Conservation (phyloP, 2,113 vertebrate species). For the Lathamus discolor region DNA sequence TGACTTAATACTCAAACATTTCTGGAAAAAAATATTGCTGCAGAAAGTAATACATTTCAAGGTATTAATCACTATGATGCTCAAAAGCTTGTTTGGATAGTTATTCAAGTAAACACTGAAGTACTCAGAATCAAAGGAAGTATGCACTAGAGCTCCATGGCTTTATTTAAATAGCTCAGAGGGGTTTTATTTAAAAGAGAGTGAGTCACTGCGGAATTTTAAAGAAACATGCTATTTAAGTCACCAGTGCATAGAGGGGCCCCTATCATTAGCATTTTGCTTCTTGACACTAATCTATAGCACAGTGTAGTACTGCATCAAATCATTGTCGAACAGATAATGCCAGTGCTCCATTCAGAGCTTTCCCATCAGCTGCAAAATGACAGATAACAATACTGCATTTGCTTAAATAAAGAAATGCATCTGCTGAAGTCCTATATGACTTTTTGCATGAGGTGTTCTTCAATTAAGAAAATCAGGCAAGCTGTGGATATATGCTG, state of each 20-base stretch:
- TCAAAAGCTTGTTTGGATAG: not conserved
- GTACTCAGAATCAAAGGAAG: slow-evolving; percentile 17
- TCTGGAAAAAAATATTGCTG: not conserved
- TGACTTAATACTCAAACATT: not conserved
- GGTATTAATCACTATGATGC: not conserved
- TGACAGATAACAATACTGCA: slow-evolving; percentile 45
- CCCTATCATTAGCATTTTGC: slow-evolving; percentile 74
- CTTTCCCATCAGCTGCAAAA: slow-evolving; percentile 56
- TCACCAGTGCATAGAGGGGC: slow-evolving; percentile 52
- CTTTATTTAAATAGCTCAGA: slow-evolving; percentile 64
- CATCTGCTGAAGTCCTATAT: slow-evolving; percentile 11
- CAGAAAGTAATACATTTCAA: not conserved
- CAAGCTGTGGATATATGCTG: not conserved
- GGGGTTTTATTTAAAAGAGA: slow-evolving; percentile 55
- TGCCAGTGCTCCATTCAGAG: slow-evolving; percentile 37
- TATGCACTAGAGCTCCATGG: slow-evolving; percentile 11
- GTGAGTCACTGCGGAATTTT: slow-evolving; percentile 72
- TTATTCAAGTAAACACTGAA: slow-evolving; percentile 28
- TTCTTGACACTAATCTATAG: slow-evolving; percentile 75
- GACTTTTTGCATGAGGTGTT: slow-evolving; percentile 12
- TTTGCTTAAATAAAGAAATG: slow-evolving; percentile 64
- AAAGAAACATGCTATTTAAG: slow-evolving; percentile 73
- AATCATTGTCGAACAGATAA: slow-evolving; percentile 70
- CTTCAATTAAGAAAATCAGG: not conserved
- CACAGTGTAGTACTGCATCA: not conserved